Percentiles rank a stretch among this genome's conserved stretches.
These are phyloP conservation scores for Blastobasis lacticolella DNA, from an alignment of 2,888 invertebrate species.

Conservation along the genomic window DNA sequence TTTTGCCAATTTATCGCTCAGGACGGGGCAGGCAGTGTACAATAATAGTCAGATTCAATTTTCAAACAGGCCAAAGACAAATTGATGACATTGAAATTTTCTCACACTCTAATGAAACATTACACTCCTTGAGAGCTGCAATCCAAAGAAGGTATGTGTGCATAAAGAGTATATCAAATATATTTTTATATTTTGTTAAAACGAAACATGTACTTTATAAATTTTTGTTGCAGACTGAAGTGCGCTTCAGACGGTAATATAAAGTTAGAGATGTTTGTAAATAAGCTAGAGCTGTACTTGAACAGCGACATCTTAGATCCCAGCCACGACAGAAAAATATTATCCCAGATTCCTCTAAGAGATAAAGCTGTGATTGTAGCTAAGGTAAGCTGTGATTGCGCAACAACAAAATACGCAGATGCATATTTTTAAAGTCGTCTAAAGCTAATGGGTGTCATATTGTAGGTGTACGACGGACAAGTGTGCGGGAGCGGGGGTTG, in stretches of 20 bases:
- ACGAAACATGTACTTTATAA: not conserved
- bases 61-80: slow-evolving; percentile 90
- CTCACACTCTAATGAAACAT: slow-evolving; percentile 95
- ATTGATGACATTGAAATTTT: slow-evolving; percentile 93
- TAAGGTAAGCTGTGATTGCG: slow-evolving; percentile 36
- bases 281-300: slow-evolving; percentile 92
- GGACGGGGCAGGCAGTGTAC: slow-evolving; percentile 92
- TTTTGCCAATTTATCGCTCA: slow-evolving; percentile 91
- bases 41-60: slow-evolving; percentile 83
- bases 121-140: slow-evolving; percentile 87
- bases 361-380: slow-evolving; percentile 87
- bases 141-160: slow-evolving; percentile 76
- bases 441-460: not conserved
- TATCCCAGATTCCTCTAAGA: slow-evolving; percentile 88
- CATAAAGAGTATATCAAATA: not conserved
- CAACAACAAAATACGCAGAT: not conserved
- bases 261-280: slow-evolving; percentile 92
- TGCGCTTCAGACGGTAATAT: slow-evolving; percentile 75
- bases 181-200: not conserved
- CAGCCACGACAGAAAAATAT: slow-evolving; percentile 88
- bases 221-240: slow-evolving; percentile 53
- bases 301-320: slow-evolving; percentile 92
- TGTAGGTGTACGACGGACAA: slow-evolving; percentile 61
- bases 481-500: slow-evolving; percentile 65
- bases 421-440: not conserved